phyloP scores from a whole-genome alignment of 2,888 invertebrate genomes.

The Aleiodes testaceus region DNA sequence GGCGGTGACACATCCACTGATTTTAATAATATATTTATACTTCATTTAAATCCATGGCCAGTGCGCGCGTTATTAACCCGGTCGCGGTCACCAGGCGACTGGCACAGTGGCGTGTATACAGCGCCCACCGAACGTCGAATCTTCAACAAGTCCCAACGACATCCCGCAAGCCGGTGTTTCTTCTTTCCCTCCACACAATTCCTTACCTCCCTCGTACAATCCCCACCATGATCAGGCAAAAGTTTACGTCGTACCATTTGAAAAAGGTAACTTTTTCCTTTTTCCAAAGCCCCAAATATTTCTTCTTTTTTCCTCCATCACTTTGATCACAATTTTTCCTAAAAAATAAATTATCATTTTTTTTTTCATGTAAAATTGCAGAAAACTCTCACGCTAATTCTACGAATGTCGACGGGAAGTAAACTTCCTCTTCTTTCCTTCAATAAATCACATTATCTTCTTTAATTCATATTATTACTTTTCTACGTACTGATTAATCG shows the following conservation, averaged over 20 bases:
- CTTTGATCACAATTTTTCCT: too few relatives aligned
- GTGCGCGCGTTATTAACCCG: conserved; percentile 62
- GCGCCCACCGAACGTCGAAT: conserved; percentile 33
- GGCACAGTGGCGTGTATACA: conserved; percentile 52
- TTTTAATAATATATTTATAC: background rate
- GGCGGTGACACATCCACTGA: conserved; percentile 46
- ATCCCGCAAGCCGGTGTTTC: conserved; percentile 24
- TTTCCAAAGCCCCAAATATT: too few relatives aligned
- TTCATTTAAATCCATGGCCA: conserved; percentile 63
- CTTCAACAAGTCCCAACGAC: conserved; percentile 42
- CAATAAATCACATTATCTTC: conserved; percentile 1
- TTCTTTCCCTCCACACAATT: conserved; percentile 10
- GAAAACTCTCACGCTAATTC: background rate
- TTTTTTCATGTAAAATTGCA: too few relatives aligned
- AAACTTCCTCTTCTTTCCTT: conserved; percentile 1
- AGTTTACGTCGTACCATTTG: too few relatives aligned
- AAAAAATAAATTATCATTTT: too few relatives aligned
- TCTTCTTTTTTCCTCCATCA: too few relatives aligned
- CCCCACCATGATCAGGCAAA: conserved; percentile 9
- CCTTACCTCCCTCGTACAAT: conserved; percentile 1
- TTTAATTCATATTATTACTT: background rate
- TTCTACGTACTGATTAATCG: background rate
- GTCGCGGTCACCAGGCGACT: conserved; percentile 72
- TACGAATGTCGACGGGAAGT: background rate
- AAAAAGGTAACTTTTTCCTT: too few relatives aligned